Evolutionary conservation across 2,797 vertebrate species (phyloP).

Genomic region (Harpagifer antarcticus): DNA sequence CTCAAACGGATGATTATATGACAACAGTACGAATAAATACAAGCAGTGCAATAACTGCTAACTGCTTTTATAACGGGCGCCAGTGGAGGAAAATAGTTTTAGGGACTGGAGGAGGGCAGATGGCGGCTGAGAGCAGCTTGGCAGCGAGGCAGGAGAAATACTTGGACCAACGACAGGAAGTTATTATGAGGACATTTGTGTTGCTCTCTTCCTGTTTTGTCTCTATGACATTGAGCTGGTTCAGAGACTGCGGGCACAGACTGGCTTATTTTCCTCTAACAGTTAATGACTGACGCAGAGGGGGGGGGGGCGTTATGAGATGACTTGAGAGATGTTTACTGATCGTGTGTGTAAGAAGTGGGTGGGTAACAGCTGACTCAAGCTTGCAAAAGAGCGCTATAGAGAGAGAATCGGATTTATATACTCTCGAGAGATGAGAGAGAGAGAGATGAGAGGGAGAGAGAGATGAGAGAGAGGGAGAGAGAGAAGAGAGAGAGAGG

Average conservation of each 20-base stretch:
- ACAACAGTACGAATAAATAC: no score
- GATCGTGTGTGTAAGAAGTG: slow-evolving; percentile 16
- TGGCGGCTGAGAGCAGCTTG: slow-evolving; percentile 53
- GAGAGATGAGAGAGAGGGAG: no score
- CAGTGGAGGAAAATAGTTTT: slow-evolving; percentile 16
- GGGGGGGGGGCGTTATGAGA: background rate
- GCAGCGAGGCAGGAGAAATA: slow-evolving; percentile 59
- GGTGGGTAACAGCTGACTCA: slow-evolving; percentile 30
- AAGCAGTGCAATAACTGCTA: no score
- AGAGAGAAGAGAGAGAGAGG: no score
- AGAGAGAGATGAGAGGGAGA: no score
- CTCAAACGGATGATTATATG: no score
- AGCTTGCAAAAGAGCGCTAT: no score
- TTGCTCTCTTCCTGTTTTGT: slow-evolving; percentile 79
- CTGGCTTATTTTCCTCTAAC: slow-evolving; percentile 1
- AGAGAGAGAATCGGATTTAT: no score
- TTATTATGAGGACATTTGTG: slow-evolving; percentile 71
- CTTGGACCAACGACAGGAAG: slow-evolving; percentile 73
- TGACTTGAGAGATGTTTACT: slow-evolving; percentile 15
- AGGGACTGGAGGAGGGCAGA: slow-evolving; percentile 36
- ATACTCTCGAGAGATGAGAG: no score
- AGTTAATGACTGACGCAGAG: background rate
- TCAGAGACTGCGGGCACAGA: slow-evolving; percentile 31
- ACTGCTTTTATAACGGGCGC: background rate
- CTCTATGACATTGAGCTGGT: slow-evolving; percentile 45